Evolutionary conservation across 2,113 vertebrate species (phyloP).

Genomic region (Merops nubicus): DNA sequence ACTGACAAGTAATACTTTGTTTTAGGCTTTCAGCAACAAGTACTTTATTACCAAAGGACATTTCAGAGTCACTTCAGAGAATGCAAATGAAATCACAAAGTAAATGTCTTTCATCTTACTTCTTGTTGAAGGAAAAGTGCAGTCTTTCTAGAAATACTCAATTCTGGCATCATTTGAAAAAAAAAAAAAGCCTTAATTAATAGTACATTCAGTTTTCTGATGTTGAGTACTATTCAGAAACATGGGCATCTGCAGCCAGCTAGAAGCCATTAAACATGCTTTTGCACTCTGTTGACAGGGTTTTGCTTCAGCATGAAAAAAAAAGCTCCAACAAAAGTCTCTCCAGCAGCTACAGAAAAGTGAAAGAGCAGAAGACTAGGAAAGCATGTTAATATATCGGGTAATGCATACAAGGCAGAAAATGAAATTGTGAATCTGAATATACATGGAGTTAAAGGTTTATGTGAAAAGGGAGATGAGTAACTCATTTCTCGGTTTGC

Average conservation of each 20-base stretch:
- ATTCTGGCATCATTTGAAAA: constrained; percentile 54
- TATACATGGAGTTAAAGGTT: neutral
- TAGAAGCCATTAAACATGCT: constrained; percentile 64
- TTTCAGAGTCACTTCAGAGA: constrained; percentile 65
- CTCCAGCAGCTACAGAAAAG: constrained; percentile 52
- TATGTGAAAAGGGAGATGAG: neutral
- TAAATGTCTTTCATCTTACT: constrained; percentile 56
- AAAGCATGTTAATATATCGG: constrained; percentile 49
- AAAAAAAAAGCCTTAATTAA: constrained; percentile 63
- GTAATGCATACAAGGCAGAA: neutral
- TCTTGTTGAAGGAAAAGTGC: constrained; percentile 10
- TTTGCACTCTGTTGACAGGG: constrained; percentile 53
- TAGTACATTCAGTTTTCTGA: constrained; percentile 56
- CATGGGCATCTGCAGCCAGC: constrained; percentile 58
- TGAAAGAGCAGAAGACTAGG: constrained; percentile 28
- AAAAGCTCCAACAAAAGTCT: constrained; percentile 54
- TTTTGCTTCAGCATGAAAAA: constrained; percentile 47
- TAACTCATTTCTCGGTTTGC: constrained; percentile 14
- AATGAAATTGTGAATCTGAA: neutral
- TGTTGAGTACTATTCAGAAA: constrained; percentile 65
- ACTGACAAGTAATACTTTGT: constrained; percentile 39
- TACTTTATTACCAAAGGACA: constrained; percentile 35
- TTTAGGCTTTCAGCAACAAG: constrained; percentile 34
- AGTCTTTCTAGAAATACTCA: constrained; percentile 35
- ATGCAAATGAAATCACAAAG: constrained; percentile 62